A percentile compares a stretch with the other conserved stretches of the same genome.
These are phyloP conservation scores for Solea senegalensis DNA, from an alignment of 2,113 vertebrate genomes.

Conservation along the genomic window DNA sequence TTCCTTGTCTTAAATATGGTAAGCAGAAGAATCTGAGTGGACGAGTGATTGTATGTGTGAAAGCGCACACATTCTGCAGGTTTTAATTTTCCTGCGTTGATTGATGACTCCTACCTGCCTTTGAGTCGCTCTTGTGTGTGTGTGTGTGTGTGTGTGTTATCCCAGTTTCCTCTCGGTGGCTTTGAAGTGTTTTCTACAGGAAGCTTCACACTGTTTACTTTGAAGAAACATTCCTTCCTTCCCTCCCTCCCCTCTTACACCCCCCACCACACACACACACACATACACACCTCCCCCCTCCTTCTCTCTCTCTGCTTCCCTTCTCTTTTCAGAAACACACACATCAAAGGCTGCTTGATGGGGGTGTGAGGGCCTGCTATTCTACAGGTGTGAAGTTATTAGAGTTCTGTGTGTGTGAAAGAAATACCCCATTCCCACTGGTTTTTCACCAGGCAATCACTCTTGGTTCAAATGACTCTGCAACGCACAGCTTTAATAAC, in stretches of 20 bases:
- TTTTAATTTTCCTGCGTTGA: slow-evolving; percentile 56
- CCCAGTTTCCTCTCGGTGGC: slow-evolving; percentile 64
- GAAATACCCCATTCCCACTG: too few species aligned
- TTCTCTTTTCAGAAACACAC: slow-evolving; percentile 56
- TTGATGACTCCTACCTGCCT: slow-evolving; percentile 60
- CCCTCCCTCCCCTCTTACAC: slow-evolving; percentile 4
- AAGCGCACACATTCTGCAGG: slow-evolving; percentile 6
- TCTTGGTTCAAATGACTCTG: too few species aligned
- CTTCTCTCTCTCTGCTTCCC: slow-evolving; percentile 26
- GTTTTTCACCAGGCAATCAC: too few species aligned
- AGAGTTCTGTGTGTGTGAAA: slow-evolving; percentile 15
- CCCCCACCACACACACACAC: slow-evolving; percentile 6
- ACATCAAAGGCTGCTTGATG: slow-evolving; percentile 63
- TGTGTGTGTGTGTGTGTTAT: slow-evolving; percentile 29
- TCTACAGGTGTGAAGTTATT: slow-evolving; percentile 73
- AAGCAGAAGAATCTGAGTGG: not conserved
- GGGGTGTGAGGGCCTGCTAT: slow-evolving; percentile 64
- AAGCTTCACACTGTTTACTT: slow-evolving; percentile 76
- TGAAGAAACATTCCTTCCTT: slow-evolving; percentile 74
- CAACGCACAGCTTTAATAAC: too few species aligned
- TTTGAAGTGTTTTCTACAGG: slow-evolving; percentile 77
- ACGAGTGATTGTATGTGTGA: not conserved
- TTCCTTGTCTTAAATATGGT: not conserved
- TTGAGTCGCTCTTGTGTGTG: slow-evolving; percentile 30
- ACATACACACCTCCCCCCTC: slow-evolving; percentile 17